Evolutionary conservation across 2,113 vertebrate species (phyloP).

Genomic region (Ictalurus punctatus): DNA sequence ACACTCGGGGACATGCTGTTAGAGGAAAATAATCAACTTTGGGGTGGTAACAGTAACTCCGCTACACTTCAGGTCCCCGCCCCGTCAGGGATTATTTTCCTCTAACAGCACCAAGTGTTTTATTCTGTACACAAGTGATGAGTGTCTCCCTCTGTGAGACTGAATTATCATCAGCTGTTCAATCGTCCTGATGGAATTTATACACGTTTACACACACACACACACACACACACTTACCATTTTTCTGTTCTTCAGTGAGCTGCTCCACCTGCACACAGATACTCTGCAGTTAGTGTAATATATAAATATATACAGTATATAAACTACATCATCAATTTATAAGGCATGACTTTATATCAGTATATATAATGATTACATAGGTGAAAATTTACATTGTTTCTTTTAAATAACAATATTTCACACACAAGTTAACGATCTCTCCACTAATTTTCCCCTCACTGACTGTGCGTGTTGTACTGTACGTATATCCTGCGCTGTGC

Average conservation of each 20-base stretch:
- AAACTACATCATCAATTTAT: not conserved
- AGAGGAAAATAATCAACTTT: not conserved
- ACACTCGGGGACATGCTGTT: not conserved
- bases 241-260: conserved; percentile 76
- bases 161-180: not conserved
- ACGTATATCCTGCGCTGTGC: too few species aligned
- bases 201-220: not conserved
- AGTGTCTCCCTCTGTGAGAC: not conserved
- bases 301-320: not conserved
- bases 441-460: too few species aligned
- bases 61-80: not conserved
- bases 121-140: not conserved
- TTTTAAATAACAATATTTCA: not conserved
- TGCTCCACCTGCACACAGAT: conserved; percentile 59
- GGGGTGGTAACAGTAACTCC: not conserved
- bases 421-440: too few species aligned
- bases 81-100: not conserved
- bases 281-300: not conserved
- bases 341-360: not conserved
- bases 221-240: conserved; percentile 60
- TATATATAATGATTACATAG: too few species aligned
- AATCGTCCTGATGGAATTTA: not conserved
- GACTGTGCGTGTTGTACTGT: too few species aligned
- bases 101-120: not conserved
- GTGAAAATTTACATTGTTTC: not conserved